Evolutionary conservation across 2,888 invertebrate species (phyloP).

Genomic region (Heliconius charithonia): DNA sequence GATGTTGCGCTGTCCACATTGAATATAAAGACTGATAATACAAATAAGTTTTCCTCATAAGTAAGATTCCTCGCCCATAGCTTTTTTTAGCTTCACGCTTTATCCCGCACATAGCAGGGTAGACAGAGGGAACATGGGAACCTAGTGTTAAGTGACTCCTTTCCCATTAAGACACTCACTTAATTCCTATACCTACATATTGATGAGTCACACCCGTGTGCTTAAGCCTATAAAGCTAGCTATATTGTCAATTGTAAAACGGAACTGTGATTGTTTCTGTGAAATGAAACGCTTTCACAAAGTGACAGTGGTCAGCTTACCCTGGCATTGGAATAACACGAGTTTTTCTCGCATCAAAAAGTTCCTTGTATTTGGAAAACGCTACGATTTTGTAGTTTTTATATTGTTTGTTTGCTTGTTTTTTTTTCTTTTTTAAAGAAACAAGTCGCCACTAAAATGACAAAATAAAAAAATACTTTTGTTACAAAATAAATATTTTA

Average conservation of each 20-base stretch:
- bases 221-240: slow-evolving; percentile 15
- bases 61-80: too few species aligned
- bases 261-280: slow-evolving; percentile 27
- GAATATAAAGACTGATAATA: background rate
- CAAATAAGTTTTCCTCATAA: too few species aligned
- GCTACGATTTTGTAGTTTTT: too few species aligned
- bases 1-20: background rate
- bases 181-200: background rate
- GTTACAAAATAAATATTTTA: background rate
- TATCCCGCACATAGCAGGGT: too few species aligned
- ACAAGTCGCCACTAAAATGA: background rate
- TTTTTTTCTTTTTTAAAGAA: background rate
- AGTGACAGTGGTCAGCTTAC: slow-evolving; percentile 28
- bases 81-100: too few species aligned
- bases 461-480: background rate
- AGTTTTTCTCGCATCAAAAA: slow-evolving; percentile 14
- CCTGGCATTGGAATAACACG: slow-evolving; percentile 12
- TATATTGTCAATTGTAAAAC: slow-evolving; percentile 26
- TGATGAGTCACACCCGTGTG: background rate
- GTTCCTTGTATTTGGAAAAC: background rate
- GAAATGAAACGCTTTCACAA: slow-evolving; percentile 22
- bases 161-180: too few species aligned
- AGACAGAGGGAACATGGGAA: too few species aligned
- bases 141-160: too few species aligned
- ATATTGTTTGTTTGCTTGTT: too few species aligned